Evolutionary conservation across 64 coral and sea anemone genomes (phyloP), one percentile per base, ranked within the genome.

Genomic region (Acropora tenuis): DNA sequence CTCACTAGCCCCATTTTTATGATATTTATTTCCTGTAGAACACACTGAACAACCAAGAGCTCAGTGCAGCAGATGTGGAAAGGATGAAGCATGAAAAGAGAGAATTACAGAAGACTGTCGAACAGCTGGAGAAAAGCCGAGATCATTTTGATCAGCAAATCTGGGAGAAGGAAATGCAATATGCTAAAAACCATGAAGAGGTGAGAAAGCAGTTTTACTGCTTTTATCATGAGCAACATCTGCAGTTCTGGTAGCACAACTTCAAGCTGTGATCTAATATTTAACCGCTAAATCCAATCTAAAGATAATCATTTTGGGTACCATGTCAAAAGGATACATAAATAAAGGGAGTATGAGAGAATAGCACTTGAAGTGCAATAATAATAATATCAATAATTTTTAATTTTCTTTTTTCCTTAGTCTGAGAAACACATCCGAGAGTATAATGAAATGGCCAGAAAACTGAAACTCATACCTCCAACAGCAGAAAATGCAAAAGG

Each of bases 81-180:
- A 79, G 93, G 43, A 98, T 98, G 15, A 98, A 98, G 50, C 94
- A 92, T 50, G 96, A 98, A 40, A 98, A 92, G 18, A 90, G 88
- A 74, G 93, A 94, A 78, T 45, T 94, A 75, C 90, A 88, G 46
- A 98, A 88, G 63, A 86, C 74, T 16, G 77, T 98, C 8, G 87
- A 98, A 16, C 71, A 78, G 40, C 87, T 94, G 8, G 93, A 95
- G 59, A 92, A 92, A 45, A 82, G 89, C 16, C 80, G 96, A 2
- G 96, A 98, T 74, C 88, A 94, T 44, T 86, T 98, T 43, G 93
- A 98, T 75, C 92, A 98, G 57, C 78, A 94, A 66, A 98, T 98
- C 16, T 98, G 96, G 96, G 91, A 98, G 65, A 94, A 92, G 76
- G 96, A 98, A 80, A 98, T 98, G 96, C 84, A 98, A 80, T 98